phyloP scores from a whole-genome alignment of 1,140 invertebrate genomes.

The Sycobia sp. region DNA sequence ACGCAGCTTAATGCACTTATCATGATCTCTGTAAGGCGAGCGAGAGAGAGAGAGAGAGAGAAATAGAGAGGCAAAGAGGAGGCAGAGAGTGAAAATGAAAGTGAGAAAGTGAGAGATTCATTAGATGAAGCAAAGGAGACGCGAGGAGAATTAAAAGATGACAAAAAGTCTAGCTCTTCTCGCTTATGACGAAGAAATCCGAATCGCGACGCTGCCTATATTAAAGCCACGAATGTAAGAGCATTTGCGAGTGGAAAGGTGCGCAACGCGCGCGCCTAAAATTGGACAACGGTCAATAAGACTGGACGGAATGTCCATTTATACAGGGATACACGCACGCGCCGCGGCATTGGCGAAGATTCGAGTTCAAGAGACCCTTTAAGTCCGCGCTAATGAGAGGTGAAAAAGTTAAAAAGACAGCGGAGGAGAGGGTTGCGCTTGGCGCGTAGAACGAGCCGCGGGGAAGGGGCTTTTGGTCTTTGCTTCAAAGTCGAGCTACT shows the following conservation, averaged over 20 bases:
- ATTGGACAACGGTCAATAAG: conserved; percentile 45
- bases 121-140: not conserved
- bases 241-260: conserved; percentile 16
- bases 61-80: no score
- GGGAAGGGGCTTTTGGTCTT: conserved; percentile 51
- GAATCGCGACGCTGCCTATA: not conserved
- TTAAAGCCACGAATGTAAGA: conserved; percentile 8
- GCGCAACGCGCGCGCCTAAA: no score
- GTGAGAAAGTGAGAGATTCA: no score
- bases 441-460: conserved; percentile 42
- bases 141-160: not conserved
- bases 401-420: conserved; percentile 42
- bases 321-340: no score
- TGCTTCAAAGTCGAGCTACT: conserved; percentile 46
- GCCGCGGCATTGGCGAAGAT: no score
- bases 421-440: not conserved
- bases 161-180: conserved; percentile 17
- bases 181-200: conserved; percentile 33
- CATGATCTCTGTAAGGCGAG: no score
- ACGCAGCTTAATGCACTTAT: no score
- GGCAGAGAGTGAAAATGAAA: no score
- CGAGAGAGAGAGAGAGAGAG: no score
- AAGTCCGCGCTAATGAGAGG: conserved; percentile 51
- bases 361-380: conserved; percentile 42
- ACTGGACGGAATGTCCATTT: no score